A percentile compares a stretch with the other conserved stretches of the same genome.
phyloP scores from a whole-genome alignment of 1,140 invertebrate species.

The Eumaeus atala region DNA sequence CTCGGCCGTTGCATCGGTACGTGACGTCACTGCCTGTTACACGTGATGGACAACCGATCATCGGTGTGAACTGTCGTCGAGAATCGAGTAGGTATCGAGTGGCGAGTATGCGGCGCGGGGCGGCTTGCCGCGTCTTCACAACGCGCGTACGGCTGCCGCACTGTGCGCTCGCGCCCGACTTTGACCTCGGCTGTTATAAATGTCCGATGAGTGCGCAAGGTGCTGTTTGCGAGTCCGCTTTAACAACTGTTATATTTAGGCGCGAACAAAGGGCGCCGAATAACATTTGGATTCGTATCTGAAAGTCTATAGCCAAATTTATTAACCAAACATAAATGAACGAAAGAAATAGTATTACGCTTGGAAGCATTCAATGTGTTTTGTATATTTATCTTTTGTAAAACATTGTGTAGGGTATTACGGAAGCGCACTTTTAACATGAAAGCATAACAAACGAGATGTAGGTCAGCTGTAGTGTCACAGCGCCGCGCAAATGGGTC shows the following conservation, averaged over 20 bases:
- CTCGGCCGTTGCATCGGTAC: slow-evolving; percentile 48
- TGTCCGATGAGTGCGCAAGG: slow-evolving; percentile 62
- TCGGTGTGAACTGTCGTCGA: slow-evolving; percentile 20
- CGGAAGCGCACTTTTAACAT: too few species aligned
- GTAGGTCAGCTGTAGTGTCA: slow-evolving; percentile 44
- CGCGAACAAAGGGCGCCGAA: slow-evolving; percentile 23
- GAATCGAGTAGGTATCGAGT: slow-evolving; percentile 29
- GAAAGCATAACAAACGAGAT: slow-evolving; percentile 19
- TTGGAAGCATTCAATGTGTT: too few species aligned
- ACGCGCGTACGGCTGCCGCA: slow-evolving; percentile 53
- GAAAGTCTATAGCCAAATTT: too few species aligned
- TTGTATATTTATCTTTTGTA: too few species aligned
- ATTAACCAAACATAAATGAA: too few species aligned
- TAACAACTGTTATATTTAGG: slow-evolving; percentile 61
- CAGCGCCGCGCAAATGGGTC: slow-evolving; percentile 47
- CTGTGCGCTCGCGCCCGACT: slow-evolving; percentile 48
- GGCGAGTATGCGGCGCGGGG: slow-evolving; percentile 28
- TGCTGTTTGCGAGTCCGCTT: slow-evolving; percentile 49
- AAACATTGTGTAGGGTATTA: too few species aligned
- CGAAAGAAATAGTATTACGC: too few species aligned
- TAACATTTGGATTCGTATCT: slow-evolving; percentile 13
- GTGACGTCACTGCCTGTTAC: slow-evolving; percentile 49
- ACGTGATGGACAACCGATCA: slow-evolving; percentile 53
- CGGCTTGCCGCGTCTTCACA: slow-evolving; percentile 38
- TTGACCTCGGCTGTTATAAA: slow-evolving; percentile 71